Evolutionary conservation across 2,113 vertebrate species (phyloP), one percentile per base, ranked within the genome.

Genomic region (Otus sunia): DNA sequence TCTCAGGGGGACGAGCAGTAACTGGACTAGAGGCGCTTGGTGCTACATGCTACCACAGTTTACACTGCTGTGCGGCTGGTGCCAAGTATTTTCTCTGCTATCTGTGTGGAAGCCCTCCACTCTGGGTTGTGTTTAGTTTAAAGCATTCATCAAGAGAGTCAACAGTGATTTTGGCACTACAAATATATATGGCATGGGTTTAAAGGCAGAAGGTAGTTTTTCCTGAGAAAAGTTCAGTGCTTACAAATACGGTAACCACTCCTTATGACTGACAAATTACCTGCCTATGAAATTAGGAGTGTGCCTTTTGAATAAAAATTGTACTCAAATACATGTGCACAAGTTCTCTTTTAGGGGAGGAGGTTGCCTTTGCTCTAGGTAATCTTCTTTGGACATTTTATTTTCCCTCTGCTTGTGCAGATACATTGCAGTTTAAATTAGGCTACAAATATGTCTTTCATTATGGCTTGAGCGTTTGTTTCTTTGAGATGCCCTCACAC

Each of bases 361-460:
- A 49, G 25, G 10, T 26, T 75, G 30, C 47, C 17, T 75, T 89
- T 71, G 22, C 62, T 74, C 11, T 22, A 52, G 29, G 29, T 39
- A 39, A 26, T 27, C 56, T 58, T 32, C 56, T 58, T 16, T 6
- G 11, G 58, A 11, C 11, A 5, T 55, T 47, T 41, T 50, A 15
- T 63, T 82, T 75, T 41, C 49, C 27, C 32, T 50, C 32, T 63
- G 62, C 37, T 30, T 14, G 10, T 53, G 62, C 20, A 36, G 52
- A 20, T 25, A 37, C 6, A 2, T 25, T 27, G 45, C 62, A 49
- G 34, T 56, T 58, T 86, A 53, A 37, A 53, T 67, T 20, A 66
- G 67, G 29, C 36, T 26, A 18, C 0, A 2, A 53, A 30, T 23
- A 8, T 0, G 0, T 25, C 23, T 71, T 50, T 66, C 20, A 5